Evolutionary conservation across 1,140 invertebrate genomes (phyloP), one percentile per base, ranked within the genome.

Genomic region (Ladona fulva): DNA sequence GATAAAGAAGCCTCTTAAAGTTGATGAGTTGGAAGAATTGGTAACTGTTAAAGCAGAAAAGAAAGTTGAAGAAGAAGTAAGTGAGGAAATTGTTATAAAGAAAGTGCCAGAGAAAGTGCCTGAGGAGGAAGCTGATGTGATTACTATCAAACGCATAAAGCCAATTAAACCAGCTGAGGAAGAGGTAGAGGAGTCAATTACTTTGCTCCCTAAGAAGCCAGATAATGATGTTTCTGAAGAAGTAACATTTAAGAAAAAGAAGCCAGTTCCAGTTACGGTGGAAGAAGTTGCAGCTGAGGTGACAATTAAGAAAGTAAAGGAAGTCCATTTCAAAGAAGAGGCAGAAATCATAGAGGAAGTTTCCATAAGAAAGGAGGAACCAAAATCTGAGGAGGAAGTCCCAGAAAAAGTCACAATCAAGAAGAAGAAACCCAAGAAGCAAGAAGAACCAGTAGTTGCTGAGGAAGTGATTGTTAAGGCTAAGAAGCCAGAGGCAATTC

Each of bases 281-380:
- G 85, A 86, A 79, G 86, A 87, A 81, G 84, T 83, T 75, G 84
- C 84, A 5, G 85, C 86, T 79, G 86, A 88, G 74, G 75, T 89
- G 6, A 85, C 78, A 1, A 52, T 77, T 0, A 77, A 79, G 42
- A 77, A 79, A 25, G 66, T 74, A 10, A 25, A 74, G 37, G 75
- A 78, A 22, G 25, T 24, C 37, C 77, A n/a, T 19, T 59, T 37
- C 29, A 24, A 75, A n/a, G 19, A 81, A n/a, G 76, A 78, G 14
- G 77, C 76, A 73, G 78, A 78, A 42, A 44, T 78, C 22, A 73
- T n/a, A 22, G 74, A 78, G n/a, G 42, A 76, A 29, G 79, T 29
- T 44, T 74, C 25, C 11, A 76, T 78, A 25, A 79, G 77, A 66
- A 44, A 76, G 75, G 79, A 80, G 78, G 78, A 59, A 59, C 78